Conservation (phyloP, 1,140 invertebrate species). For the Pseudomyrmex sp. region DNA sequence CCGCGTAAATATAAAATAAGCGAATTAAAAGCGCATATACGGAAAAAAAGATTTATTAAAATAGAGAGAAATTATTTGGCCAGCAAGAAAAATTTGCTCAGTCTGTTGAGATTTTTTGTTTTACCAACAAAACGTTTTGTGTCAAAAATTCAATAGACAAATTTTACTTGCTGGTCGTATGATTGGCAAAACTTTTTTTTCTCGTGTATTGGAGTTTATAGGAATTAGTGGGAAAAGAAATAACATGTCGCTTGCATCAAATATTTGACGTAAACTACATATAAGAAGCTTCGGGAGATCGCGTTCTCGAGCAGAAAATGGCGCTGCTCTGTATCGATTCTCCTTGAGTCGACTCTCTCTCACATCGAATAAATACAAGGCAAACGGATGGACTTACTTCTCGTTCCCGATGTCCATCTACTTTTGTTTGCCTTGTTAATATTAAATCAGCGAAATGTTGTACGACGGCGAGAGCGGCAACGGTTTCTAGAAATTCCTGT, state of each 20-base stretch:
- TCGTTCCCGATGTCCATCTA: slow-evolving; percentile 30
- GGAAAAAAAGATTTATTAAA: too few species aligned
- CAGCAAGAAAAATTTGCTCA: too few species aligned
- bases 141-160: too few species aligned
- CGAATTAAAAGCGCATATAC: too few species aligned
- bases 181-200: too few species aligned
- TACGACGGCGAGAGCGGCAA: neutral
- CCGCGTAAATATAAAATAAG: too few species aligned
- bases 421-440: slow-evolving; percentile 52
- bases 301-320: neutral
- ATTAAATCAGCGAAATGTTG: slow-evolving; percentile 43
- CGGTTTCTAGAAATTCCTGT: neutral
- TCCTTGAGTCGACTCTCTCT: slow-evolving; percentile 39
- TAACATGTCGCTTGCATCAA: slow-evolving; percentile 17
- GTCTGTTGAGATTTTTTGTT: too few species aligned
- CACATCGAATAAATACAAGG: slow-evolving; percentile 23
- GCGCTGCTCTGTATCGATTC: slow-evolving; percentile 35
- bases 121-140: too few species aligned
- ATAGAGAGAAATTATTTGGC: too few species aligned
- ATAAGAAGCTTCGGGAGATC: slow-evolving; percentile 11
- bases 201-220: too few species aligned
- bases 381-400: slow-evolving; percentile 10
- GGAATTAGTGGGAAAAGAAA: neutral
- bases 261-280: slow-evolving; percentile 30
- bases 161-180: too few species aligned